Conservation (phyloP, 2,888 invertebrate species). For the Brenthis daphne region DNA sequence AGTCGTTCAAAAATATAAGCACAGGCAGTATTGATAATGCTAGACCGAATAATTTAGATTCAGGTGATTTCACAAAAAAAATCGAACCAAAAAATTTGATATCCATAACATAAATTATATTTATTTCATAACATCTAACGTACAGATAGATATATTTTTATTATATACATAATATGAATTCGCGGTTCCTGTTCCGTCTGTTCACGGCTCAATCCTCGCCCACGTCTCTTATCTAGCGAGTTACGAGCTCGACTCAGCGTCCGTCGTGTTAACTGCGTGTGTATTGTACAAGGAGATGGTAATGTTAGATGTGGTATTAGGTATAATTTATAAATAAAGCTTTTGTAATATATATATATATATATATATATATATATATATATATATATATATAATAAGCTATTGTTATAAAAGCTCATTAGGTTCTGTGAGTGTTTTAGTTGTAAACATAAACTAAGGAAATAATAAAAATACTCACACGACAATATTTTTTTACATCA, state of each 20-base stretch:
- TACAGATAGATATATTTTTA: background rate
- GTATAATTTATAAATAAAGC: background rate
- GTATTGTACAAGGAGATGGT: background rate
- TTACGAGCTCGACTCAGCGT: slow-evolving; percentile 28
- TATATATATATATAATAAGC: no score
- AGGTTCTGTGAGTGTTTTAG: background rate
- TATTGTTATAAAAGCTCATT: background rate
- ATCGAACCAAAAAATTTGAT: no score
- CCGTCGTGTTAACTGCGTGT: slow-evolving; percentile 18
- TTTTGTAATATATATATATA: background rate
- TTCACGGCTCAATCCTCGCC: slow-evolving; percentile 31
- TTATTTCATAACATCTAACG: background rate
- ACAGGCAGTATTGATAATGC: no score
- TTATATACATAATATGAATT: no score
- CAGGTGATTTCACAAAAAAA: no score
- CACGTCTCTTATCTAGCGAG: slow-evolving; percentile 31
- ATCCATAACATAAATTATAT: background rate
- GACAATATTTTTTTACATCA: no score
- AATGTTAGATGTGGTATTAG: slow-evolving; percentile 5
- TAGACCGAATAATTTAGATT: no score
- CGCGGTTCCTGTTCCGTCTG: slow-evolving; percentile 17
- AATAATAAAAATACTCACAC: no score
- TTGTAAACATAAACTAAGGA: no score
- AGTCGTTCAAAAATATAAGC: no score
- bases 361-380: no score